Percentiles rank a stretch among this genome's conserved stretches.
phyloP scores from a whole-genome alignment of 2,113 vertebrate species.

The Jaculus jaculus region DNA sequence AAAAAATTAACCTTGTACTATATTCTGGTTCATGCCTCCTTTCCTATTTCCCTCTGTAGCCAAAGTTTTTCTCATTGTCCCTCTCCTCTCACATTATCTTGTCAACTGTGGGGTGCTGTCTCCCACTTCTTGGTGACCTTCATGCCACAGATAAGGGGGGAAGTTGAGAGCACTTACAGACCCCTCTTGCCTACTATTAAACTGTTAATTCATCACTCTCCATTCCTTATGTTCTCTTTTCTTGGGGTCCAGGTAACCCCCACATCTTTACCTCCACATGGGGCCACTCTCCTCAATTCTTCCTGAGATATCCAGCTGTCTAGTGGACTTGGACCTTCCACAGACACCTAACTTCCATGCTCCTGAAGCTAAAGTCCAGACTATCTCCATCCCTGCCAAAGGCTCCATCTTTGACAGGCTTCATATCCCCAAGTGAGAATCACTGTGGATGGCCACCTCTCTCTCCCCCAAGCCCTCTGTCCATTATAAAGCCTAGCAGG shows the following conservation, averaged over 20 bases:
- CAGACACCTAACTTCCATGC: background rate
- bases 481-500: background rate
- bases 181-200: background rate
- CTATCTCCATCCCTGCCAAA: background rate
- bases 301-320: background rate
- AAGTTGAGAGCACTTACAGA: background rate
- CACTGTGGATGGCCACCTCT: background rate
- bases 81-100: background rate
- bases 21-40: background rate
- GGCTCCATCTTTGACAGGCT: background rate
- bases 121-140: background rate
- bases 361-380: background rate
- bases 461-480: background rate
- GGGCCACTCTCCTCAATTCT: background rate
- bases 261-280: background rate
- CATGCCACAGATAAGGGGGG: background rate
- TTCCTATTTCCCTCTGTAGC: background rate
- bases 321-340: background rate
- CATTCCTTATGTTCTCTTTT: background rate
- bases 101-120: too few species aligned
- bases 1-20: background rate
- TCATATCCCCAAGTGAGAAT: background rate
- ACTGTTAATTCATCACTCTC: background rate
- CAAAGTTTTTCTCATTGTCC: background rate
- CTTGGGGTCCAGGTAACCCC: background rate